Evolutionary conservation across 2,797 vertebrate genomes (phyloP).

Genomic region (Furcifer pardalis): DNA sequence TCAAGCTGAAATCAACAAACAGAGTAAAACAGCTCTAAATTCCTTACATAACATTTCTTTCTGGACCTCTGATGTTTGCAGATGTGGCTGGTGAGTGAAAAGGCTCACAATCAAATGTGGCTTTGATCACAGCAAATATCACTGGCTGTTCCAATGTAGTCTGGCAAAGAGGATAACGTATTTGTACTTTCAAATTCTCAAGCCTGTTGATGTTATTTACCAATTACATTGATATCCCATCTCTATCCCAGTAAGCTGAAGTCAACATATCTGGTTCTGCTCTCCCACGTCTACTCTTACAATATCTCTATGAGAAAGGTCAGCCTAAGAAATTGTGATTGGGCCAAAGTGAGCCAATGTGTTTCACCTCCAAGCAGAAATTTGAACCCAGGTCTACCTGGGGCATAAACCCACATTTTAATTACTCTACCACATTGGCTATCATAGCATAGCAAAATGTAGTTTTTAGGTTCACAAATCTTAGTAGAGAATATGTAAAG

Average conservation of each 20-base stretch:
- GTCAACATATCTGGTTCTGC: no score
- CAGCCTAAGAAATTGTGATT: no score
- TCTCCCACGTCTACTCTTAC: no score
- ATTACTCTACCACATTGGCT: no score
- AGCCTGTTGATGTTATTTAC: no score
- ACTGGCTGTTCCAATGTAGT: not conserved
- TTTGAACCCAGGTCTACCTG: no score
- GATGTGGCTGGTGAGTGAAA: conserved; percentile 22
- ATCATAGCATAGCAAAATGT: not conserved
- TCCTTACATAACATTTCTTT: conserved; percentile 45
- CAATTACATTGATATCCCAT: no score
- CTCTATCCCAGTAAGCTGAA: no score
- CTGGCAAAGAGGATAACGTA: not conserved
- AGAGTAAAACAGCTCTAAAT: conserved; percentile 47
- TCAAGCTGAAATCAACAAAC: conserved; percentile 42
- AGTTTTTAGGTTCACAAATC: not conserved
- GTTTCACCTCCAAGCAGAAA: no score
- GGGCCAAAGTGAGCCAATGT: no score
- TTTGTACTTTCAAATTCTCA: not conserved
- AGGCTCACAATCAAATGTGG: conserved; percentile 11
- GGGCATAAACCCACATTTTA: no score
- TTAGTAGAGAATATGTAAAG: not conserved
- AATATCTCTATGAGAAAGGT: no score
- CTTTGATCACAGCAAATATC: not conserved
- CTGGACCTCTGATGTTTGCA: not conserved